Conservation (phyloP, 2,888 invertebrate genomes). For the Glomeris marginata region DNA sequence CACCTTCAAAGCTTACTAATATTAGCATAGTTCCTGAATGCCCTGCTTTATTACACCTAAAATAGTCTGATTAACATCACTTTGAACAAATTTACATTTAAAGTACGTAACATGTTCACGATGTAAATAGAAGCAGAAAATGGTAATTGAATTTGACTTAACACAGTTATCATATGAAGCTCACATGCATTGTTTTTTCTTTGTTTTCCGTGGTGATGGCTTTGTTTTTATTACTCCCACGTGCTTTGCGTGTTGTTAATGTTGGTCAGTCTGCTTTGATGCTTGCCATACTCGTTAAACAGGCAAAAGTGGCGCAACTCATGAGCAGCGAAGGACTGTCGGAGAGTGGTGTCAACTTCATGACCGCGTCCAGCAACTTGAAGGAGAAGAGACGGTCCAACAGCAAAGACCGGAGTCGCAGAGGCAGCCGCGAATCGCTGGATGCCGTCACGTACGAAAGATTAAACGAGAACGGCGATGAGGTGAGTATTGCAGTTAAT, state of each 20-base stretch:
- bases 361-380: constrained; percentile 16
- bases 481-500: constrained; percentile 44
- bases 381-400: constrained; percentile 33
- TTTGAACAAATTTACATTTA: no score
- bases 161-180: neutral
- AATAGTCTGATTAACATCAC: no score
- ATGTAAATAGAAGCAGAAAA: no score
- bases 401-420: constrained; percentile 43
- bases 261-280: constrained; percentile 45
- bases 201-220: neutral
- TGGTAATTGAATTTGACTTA: neutral
- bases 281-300: constrained; percentile 53
- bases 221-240: neutral
- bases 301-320: constrained; percentile 65
- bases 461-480: constrained; percentile 40
- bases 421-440: constrained; percentile 53
- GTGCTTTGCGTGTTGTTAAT: neutral
- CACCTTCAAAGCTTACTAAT: no score
- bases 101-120: no score
- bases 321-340: constrained; percentile 39
- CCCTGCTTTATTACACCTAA: no score
- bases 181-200: neutral
- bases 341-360: constrained; percentile 16
- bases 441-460: constrained; percentile 51
- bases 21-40: no score